phyloP scores from a whole-genome alignment of 2,888 invertebrate species.

The Euclidia mi region DNA sequence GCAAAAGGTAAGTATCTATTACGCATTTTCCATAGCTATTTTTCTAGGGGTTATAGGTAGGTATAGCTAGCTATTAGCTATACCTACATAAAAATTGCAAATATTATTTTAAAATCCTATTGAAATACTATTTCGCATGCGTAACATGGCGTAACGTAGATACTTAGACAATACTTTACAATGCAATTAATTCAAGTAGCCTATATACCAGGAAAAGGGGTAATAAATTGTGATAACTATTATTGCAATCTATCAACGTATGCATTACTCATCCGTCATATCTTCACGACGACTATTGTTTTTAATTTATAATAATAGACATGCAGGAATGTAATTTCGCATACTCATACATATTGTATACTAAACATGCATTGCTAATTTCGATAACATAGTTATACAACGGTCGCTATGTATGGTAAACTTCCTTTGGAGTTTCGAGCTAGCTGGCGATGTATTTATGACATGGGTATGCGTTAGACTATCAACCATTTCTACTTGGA shows the following conservation, averaged over 20 bases:
- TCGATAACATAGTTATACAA: conserved; percentile 65
- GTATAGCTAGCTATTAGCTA: too few species aligned
- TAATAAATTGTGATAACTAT: neutral
- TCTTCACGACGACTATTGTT: conserved; percentile 57
- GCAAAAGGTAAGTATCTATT: too few species aligned
- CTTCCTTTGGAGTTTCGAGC: conserved; percentile 51
- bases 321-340: conserved; percentile 70
- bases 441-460: conserved; percentile 50
- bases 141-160: too few species aligned
- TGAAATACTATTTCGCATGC: too few species aligned
- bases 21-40: too few species aligned
- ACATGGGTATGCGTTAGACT: too few species aligned
- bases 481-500: too few species aligned
- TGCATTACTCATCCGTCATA: conserved; percentile 22
- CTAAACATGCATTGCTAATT: conserved; percentile 65
- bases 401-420: conserved; percentile 60
- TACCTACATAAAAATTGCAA: too few species aligned
- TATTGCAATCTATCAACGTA: conserved; percentile 18
- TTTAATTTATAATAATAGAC: conserved; percentile 72
- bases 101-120: too few species aligned
- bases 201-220: neutral
- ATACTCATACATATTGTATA: conserved; percentile 66
- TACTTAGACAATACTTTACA: too few species aligned
- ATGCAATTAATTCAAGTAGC: too few species aligned
- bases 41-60: too few species aligned